Evolutionary conservation across 1,140 invertebrate species (phyloP).

Genomic region (Bradysia coprophila): DNA sequence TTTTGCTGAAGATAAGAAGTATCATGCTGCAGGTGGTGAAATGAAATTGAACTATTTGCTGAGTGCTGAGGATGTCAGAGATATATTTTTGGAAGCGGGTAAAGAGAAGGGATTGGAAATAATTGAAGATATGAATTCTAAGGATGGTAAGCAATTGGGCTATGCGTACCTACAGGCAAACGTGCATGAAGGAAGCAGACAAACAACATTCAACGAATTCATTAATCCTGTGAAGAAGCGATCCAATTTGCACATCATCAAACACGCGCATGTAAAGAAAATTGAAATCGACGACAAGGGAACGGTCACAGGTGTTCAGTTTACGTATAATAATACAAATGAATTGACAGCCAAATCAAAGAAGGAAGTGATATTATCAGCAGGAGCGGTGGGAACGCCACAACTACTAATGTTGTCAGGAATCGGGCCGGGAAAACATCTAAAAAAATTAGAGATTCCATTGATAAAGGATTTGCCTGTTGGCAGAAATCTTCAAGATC

Average conservation of each 20-base stretch:
- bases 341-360: constrained; percentile 39
- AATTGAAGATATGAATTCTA: constrained; percentile 21
- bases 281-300: constrained; percentile 45
- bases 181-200: constrained; percentile 35
- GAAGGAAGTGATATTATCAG: constrained; percentile 72
- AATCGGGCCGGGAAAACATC: constrained; percentile 55
- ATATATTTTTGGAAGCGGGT: constrained; percentile 5
- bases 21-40: background rate
- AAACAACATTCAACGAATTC: constrained; percentile 40
- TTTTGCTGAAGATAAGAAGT: background rate
- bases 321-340: constrained; percentile 37
- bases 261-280: constrained; percentile 52
- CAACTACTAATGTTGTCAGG: constrained; percentile 80
- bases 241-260: constrained; percentile 44
- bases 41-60: background rate
- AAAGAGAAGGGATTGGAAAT: constrained; percentile 15
- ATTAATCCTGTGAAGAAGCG: constrained; percentile 29
- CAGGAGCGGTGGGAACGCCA: constrained; percentile 67
- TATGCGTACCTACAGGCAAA: constrained; percentile 30
- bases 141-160: constrained; percentile 14
- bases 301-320: constrained; percentile 50
- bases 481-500: constrained; percentile 34
- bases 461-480: constrained; percentile 33
- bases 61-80: background rate
- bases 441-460: constrained; percentile 33